Percentiles rank a stretch among this genome's conserved stretches.
Evolutionary conservation across 2,113 vertebrate species (phyloP).

Genomic region (Eptesicus fuscus): DNA sequence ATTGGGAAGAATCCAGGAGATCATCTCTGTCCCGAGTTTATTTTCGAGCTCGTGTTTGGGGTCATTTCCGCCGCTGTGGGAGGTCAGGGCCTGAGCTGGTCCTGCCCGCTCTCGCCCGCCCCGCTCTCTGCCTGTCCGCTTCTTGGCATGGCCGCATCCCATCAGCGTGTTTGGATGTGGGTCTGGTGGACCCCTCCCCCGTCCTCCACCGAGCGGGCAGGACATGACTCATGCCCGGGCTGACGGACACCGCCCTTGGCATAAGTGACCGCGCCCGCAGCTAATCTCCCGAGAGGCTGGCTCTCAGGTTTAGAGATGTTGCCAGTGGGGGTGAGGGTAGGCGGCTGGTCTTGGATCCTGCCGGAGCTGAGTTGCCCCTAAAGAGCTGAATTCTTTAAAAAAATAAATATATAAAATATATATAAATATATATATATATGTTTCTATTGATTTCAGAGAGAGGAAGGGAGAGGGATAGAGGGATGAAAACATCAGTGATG

Average conservation of each 20-base stretch:
- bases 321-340: background rate
- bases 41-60: background rate
- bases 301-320: background rate
- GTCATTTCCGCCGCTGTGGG: background rate
- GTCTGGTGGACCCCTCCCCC: background rate
- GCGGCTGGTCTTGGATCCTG: background rate
- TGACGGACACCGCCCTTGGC: background rate
- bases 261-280: background rate
- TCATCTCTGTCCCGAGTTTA: background rate
- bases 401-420: no score
- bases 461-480: no score
- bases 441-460: no score
- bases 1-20: fast-evolving
- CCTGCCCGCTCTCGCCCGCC: no score
- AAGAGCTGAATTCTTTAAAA: background rate
- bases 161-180: background rate
- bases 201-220: fast-evolving
- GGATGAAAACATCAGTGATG: no score
- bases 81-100: background rate
- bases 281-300: background rate
- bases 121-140: background rate
- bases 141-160: fast-evolving
- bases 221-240: background rate
- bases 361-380: background rate
- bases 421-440: no score